Percentiles rank a stretch among this genome's conserved stretches.
These are phyloP conservation scores for Alligator mississippiensis DNA, from an alignment of 2,113 vertebrate genomes.

Conservation along the genomic window DNA sequence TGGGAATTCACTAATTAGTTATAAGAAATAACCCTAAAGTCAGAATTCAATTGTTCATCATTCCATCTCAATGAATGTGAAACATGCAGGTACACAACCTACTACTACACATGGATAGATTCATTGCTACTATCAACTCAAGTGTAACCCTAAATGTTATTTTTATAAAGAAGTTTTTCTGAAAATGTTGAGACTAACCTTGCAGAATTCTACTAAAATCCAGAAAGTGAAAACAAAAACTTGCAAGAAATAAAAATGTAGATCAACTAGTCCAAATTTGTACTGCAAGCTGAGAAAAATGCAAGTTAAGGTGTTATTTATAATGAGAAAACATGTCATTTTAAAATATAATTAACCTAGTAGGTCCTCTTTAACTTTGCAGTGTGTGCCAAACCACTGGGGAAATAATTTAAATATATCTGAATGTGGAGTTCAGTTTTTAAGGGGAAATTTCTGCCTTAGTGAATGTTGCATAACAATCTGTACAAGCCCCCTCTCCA, in stretches of 20 bases:
- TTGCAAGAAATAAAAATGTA: neutral
- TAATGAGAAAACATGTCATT: neutral
- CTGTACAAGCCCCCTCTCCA: neutral
- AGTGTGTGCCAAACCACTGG: neutral
- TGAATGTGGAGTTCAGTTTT: neutral
- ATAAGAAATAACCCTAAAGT: neutral
- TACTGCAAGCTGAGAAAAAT: neutral
- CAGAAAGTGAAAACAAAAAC: neutral
- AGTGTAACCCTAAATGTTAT: neutral
- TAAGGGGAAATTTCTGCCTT: neutral
- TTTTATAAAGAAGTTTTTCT: neutral
- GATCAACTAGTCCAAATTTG: neutral
- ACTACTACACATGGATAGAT: neutral
- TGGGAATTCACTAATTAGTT: neutral
- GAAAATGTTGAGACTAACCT: neutral
- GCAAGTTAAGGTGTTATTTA: neutral
- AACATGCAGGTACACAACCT: neutral
- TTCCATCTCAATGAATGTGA: fast-evolving
- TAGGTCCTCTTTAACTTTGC: neutral
- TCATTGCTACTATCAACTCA: neutral
- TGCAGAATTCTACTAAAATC: neutral
- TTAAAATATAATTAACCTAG: neutral
- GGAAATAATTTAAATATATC: neutral
- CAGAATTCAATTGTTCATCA: neutral
- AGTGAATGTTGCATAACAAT: neutral